These are phyloP conservation scores for Escarpia spicata DNA, from an alignment of 2,888 invertebrate genomes.

Conservation along the genomic window DNA sequence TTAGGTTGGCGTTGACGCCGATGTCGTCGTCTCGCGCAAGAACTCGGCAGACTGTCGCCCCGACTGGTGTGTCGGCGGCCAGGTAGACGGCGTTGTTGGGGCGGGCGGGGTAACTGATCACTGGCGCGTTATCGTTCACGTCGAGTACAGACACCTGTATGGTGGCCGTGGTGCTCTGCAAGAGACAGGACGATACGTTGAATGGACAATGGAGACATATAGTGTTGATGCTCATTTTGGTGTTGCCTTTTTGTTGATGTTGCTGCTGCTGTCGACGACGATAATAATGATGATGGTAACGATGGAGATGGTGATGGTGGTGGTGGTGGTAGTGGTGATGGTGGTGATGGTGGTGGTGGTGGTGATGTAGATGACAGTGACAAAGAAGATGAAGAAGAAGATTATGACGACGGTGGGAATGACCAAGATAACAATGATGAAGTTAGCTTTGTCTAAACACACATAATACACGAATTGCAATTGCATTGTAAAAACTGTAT, in stretches of 20 bases:
- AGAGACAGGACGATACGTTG: neutral
- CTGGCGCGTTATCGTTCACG: neutral
- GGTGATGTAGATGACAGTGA: neutral
- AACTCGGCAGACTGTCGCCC: neutral
- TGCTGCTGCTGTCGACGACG: too few species aligned
- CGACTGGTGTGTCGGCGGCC: neutral
- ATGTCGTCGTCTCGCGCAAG: neutral
- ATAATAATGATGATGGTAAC: too few species aligned
- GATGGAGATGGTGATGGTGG: conserved; percentile 20
- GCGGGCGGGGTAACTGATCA: neutral
- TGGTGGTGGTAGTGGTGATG: neutral
- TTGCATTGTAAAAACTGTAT: too few species aligned
- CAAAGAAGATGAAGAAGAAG: conserved; percentile 5
- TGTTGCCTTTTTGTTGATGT: too few species aligned
- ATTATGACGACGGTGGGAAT: neutral
- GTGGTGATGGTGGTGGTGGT: neutral
- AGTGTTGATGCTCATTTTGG: too few species aligned
- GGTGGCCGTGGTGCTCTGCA: neutral
- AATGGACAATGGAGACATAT: too few species aligned
- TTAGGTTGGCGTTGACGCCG: neutral
- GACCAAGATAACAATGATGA: neutral
- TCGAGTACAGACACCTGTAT: neutral
- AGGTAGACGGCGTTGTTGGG: neutral
- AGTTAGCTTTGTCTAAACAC: too few species aligned
- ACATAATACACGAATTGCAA: too few species aligned